A percentile compares a stretch with the other conserved stretches of the same genome.
These are phyloP conservation scores for Smittia sp. DNA, from an alignment of 2,888 invertebrate species.

Conservation along the genomic window DNA sequence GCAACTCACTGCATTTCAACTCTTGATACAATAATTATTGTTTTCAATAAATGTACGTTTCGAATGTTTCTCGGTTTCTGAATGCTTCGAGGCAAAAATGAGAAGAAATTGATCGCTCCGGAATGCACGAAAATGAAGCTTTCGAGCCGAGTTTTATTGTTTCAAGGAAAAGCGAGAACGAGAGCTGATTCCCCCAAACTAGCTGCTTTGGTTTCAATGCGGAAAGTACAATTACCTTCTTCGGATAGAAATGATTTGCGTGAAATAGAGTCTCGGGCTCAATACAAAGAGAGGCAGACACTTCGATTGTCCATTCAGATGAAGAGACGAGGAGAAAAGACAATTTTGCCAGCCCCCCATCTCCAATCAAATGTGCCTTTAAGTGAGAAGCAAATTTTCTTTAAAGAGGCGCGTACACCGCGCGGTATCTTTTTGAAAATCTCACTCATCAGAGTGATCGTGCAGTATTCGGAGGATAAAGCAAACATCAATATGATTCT, in stretches of 20 bases:
- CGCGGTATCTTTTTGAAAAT: constrained; percentile 23
- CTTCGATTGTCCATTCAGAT: constrained; percentile 19
- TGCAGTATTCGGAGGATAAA: constrained; percentile 29
- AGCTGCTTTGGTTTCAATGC: neutral
- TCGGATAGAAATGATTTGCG: constrained; percentile 14
- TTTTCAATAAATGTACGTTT: constrained; percentile 39
- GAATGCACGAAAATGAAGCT: neutral
- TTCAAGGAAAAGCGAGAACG: neutral
- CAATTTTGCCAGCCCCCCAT: constrained; percentile 37
- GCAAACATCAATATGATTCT: constrained; percentile 40
- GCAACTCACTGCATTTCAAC: constrained; percentile 11
- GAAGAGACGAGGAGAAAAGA: neutral
- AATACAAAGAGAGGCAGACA: neutral
- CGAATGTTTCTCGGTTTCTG: constrained; percentile 31
- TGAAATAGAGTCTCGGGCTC: constrained; percentile 1
- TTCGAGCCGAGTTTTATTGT: neutral
- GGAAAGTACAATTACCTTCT: constrained; percentile 5
- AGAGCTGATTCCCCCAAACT: neutral
- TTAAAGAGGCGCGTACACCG: constrained; percentile 15
- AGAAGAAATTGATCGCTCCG: neutral
- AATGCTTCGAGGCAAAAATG: constrained; percentile 11
- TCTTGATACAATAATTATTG: constrained; percentile 41
- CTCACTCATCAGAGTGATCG: constrained; percentile 27
- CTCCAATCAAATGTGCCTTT: neutral
- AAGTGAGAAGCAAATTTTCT: constrained; percentile 7